Base-by-base conservation (phyloP, 2,888 invertebrate genomes). In the Coelogynopora nodosa region DNA sequence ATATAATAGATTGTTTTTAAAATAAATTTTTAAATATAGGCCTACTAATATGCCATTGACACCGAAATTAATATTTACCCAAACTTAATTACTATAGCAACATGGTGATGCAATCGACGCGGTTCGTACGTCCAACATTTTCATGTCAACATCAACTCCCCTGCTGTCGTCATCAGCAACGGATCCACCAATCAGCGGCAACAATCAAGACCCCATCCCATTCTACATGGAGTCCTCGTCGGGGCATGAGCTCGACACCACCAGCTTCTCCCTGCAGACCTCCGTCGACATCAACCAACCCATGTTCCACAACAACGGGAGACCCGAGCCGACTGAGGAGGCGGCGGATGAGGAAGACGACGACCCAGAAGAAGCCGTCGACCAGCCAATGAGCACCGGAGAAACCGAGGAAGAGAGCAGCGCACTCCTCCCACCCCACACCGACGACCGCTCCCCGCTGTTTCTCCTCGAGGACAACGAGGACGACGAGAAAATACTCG, bases 71-170 rank as follows among this genome's bases (percentile, higher is more conserved):
- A n/a, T n/a, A n/a, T n/a, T n/a, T n/a, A n/a, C n/a, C n/a, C n/a
- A n/a, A n/a, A n/a, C n/a, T n/a, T n/a, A n/a, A n/a, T n/a, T 82
- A 18, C 2, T 82, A 27, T 31, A 82, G 82, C 82, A 82, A 82
- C 82, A 82, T 26, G 82, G 82, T 5, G 82, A 82, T 26, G 30
- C 82, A 13, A 82, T 82, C 31, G 82, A 82, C 27, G 82, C 82
- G 2, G 74, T 74, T 26, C 18, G 74, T 5, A 13, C 74, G 74
- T 2, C 74, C 74, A 74, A 23, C 23, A 23, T 74, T 23, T 74
- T 74, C 74, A 74, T 74, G 74, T n/a, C 74, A 74, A 74, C 74
- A 10, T 74, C 74, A 13, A 74, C 74, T 2, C 74, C 74, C 5
- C 5, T 74, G 74, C 5, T 74, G 74, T 13, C 74, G 23, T 74